Evolutionary conservation across 1,140 invertebrate genomes (phyloP), one percentile per base, ranked within the genome.

Genomic region (Prorops nasuta): DNA sequence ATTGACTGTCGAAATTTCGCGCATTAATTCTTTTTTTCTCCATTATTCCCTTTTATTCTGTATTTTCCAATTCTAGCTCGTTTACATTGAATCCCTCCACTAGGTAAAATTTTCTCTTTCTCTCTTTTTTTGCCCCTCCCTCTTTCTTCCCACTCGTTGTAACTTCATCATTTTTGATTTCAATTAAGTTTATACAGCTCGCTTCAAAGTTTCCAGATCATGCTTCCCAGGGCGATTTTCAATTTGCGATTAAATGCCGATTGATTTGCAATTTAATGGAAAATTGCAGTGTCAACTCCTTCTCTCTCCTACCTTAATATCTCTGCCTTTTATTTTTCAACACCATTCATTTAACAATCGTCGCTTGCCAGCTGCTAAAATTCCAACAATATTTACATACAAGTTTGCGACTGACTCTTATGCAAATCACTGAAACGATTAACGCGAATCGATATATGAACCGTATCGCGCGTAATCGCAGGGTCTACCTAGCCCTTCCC

Each of bases 221-320:
- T n/a, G n/a, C n/a, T 44, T 54, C 46, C 51, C 57, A 54, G 22
- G 36, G 45, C 58, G 52, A 56, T 60, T 61, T 61, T 47, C 58
- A 60, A 60, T 58, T 52, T 61, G 44, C 55, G 52, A 61, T 61
- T 56, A 59, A 56, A 46, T 56, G 51, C 18, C 46, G 57, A 22
- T 37, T 49, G 38, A 61, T 61, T 61, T 61, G 54, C 59, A 61
- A 61, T 60, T 61, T 60, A 54, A 61, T 61, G 59, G 54, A 56
- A 42, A 32, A n/a, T n/a, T n/a, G n/a, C n/a, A n/a, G n/a, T n/a
- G n/a, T n/a, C n/a, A n/a, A n/a, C n/a, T 28, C 4, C 24, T 28
- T 28, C 10, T 28, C 24, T 28, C 24, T 4, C 24, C 10, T 10
- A 6, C 24, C 10, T 4, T 28, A 10, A 6, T 28, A 10, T 28